Conservation (phyloP, 2,888 invertebrate genomes). For the Aricia artaxerxes region DNA sequence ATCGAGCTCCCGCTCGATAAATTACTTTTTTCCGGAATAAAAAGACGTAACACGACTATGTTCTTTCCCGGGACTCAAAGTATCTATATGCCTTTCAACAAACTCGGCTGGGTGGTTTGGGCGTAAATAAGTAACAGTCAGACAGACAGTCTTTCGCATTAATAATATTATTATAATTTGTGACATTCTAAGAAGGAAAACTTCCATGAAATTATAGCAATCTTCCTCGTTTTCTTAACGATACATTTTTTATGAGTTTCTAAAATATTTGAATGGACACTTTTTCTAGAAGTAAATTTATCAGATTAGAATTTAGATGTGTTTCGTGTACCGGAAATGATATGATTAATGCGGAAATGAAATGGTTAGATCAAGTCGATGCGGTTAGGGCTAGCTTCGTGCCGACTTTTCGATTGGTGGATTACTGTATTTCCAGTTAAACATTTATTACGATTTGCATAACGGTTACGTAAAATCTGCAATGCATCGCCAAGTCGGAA, state of each 20-base stretch:
- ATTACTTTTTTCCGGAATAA: too few species aligned
- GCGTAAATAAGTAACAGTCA: too few species aligned
- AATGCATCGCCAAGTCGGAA: background rate
- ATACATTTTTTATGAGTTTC: background rate
- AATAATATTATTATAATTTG: too few species aligned
- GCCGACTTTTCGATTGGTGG: background rate
- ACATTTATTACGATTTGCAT: constrained; percentile 19
- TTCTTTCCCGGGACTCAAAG: too few species aligned
- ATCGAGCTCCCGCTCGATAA: too few species aligned
- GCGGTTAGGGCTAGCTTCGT: constrained; percentile 19
- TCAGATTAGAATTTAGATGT: constrained; percentile 3
- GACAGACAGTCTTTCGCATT: too few species aligned
- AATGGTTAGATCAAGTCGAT: constrained; percentile 8
- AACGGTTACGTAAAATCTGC: background rate
- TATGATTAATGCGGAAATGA: constrained; percentile 1
- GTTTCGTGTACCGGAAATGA: constrained; percentile 8
- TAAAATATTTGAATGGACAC: background rate
- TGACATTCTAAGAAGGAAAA: too few species aligned
- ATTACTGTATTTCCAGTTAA: constrained; percentile 6
- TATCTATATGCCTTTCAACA: too few species aligned
- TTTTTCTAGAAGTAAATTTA: background rate
- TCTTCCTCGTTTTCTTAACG: too few species aligned
- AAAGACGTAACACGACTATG: too few species aligned
- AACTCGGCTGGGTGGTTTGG: too few species aligned
- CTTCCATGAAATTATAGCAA: too few species aligned